Evolutionary conservation across 2,797 vertebrate species (phyloP), one percentile per base, ranked within the genome.

Genomic region (Arctocebus calabarensis): DNA sequence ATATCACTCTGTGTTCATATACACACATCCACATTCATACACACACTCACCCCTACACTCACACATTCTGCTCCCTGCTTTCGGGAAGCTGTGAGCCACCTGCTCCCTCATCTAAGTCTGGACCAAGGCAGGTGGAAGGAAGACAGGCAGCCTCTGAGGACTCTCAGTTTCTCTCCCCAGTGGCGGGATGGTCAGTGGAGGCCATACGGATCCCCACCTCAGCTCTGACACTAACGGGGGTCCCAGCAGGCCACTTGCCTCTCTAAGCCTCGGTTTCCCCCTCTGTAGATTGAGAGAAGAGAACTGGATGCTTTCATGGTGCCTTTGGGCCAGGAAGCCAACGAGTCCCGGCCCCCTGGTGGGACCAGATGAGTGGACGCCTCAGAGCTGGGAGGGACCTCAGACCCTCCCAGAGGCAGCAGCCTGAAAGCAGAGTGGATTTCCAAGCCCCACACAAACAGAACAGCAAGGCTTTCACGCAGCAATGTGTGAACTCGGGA

Each of bases 401-500:
- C 66, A 70, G 25, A 93, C 32, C 43, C 23, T 84, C 88, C 88
- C 88, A 83, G 78, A 94, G 88, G 68, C 1, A 1, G 84, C 61
- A 23, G 82, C 81, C 78, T 73, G 17, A 37, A 17, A 74, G 79
- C 87, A 32, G 89, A 70, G 75, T 0, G 1, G 83, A 78, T 90
- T 84, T 82, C 93, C 73, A 82, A 97, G 94, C 84, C 91, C 62
- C 93, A 61, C 73, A 1, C 2, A 52, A 52, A 52, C 3, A 52
- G 0, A 84, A 83, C 0, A 90, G 92, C 84, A n/a, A 85, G 77
- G 23, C 70, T 97, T 85, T 96, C 97, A 96, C 97, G 79, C 2
- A 52, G 64, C 40, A 64, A 94, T 79, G 96, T 97, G 97, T 97
- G 97, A 97, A 94, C 43, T 84, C 37, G 2, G 84, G 79, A 77